Evolutionary conservation across 1,140 invertebrate species (phyloP).

Genomic region (Drosophila arizonae): DNA sequence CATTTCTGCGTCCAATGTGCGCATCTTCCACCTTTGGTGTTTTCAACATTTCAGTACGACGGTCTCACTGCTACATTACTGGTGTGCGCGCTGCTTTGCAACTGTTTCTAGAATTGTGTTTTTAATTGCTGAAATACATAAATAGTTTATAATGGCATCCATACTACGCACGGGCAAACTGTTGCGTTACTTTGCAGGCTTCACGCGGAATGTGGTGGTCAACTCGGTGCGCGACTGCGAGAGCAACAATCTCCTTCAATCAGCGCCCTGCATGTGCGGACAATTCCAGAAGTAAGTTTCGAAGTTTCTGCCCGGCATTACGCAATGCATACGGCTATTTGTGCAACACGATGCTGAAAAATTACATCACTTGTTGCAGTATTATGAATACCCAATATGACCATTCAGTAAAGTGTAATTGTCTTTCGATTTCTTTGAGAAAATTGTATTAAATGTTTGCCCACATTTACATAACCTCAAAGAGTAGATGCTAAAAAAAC

Average conservation of each 20-base stretch:
- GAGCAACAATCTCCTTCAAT: conserved; percentile 82
- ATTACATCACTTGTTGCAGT: background rate
- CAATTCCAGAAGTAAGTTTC: conserved; percentile 83
- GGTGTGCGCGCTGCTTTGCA: conserved; percentile 37
- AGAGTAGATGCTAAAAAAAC: background rate
- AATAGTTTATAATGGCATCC: conserved; percentile 84
- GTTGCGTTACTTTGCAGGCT: conserved; percentile 87
- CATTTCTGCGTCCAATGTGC: conserved; percentile 4
- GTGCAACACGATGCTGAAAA: conserved; percentile 12
- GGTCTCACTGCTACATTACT: conserved; percentile 25
- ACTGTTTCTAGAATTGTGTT: conserved; percentile 37
- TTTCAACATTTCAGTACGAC: background rate
- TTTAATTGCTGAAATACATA: conserved; percentile 42
- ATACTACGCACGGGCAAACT: conserved; percentile 88
- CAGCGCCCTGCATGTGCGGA: conserved; percentile 83
- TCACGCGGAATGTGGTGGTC: conserved; percentile 86
- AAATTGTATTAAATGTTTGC: conserved; percentile 14
- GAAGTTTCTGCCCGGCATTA: conserved; percentile 56
- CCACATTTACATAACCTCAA: conserved; percentile 47
- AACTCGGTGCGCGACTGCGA: conserved; percentile 85
- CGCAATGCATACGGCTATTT: conserved; percentile 56
- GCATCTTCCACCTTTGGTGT: background rate
- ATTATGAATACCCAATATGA: background rate
- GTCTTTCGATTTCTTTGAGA: conserved; percentile 21
- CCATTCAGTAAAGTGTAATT: conserved; percentile 2